Conservation (phyloP, 2,113 vertebrate species). For the Prietella phreatophila region DNA sequence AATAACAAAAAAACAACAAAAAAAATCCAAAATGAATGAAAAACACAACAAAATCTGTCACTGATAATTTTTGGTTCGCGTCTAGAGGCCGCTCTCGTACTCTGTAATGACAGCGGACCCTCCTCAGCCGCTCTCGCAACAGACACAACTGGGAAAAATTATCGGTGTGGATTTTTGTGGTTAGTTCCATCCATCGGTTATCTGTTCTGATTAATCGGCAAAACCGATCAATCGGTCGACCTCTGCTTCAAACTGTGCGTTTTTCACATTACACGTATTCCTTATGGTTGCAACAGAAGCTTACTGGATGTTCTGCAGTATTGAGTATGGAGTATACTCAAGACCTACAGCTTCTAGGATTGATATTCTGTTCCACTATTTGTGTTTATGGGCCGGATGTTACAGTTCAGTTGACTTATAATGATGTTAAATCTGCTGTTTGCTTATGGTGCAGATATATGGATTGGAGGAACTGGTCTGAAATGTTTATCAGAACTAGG, state of each 20-base stretch:
- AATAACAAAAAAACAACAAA: too few relatives aligned
- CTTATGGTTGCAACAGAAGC: background rate
- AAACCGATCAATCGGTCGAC: too few relatives aligned
- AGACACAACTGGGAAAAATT: too few relatives aligned
- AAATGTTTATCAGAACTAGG: background rate
- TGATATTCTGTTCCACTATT: background rate
- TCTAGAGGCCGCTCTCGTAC: too few relatives aligned
- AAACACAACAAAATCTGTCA: too few relatives aligned
- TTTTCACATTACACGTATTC: background rate
- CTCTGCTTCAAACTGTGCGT: background rate
- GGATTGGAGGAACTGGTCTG: background rate
- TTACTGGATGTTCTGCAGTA: background rate
- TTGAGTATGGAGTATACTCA: background rate
- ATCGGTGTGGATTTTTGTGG: too few relatives aligned
- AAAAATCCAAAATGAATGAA: too few relatives aligned
- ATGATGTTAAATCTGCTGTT: background rate
- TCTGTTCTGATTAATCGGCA: too few relatives aligned
- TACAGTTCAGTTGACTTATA: background rate
- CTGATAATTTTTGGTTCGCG: too few relatives aligned
- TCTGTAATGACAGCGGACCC: too few relatives aligned
- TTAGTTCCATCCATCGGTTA: too few relatives aligned
- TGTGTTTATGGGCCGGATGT: background rate
- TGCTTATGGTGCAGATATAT: background rate
- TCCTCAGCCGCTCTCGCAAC: too few relatives aligned
- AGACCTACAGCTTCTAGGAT: background rate